Conservation (phyloP, 2,888 invertebrate species). For the Trimorus sp. region DNA sequence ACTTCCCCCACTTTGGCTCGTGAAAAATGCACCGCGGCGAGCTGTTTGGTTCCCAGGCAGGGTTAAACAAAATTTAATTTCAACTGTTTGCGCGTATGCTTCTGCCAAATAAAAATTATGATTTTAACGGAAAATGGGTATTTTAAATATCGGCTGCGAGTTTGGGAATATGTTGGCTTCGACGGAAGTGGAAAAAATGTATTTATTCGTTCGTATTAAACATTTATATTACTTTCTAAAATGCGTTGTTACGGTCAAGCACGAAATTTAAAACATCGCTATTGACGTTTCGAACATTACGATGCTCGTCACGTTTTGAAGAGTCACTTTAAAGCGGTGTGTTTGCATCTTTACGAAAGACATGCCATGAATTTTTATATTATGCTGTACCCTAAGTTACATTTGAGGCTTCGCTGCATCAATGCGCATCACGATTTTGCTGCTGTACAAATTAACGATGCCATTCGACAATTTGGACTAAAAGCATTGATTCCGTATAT, state of each 20-base stretch:
- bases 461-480: slow-evolving; percentile 16
- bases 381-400: slow-evolving; percentile 52
- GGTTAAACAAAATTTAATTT: no score
- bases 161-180: no score
- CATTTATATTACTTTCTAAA: neutral
- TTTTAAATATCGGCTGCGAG: no score
- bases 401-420: slow-evolving; percentile 36
- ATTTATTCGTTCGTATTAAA: neutral
- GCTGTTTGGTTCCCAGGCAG: no score
- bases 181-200: neutral
- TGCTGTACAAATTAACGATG: slow-evolving; percentile 45
- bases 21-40: no score
- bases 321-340: slow-evolving; percentile 69
- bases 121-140: no score
- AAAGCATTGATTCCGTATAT: slow-evolving; percentile 24
- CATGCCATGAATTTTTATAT: slow-evolving; percentile 63
- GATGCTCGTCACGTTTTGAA: slow-evolving; percentile 56
- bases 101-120: no score
- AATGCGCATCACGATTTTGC: slow-evolving; percentile 46
- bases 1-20: no score
- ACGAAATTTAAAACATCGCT: slow-evolving; percentile 51
- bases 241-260: slow-evolving; percentile 21
- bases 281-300: slow-evolving; percentile 42
- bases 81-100: no score
- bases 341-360: slow-evolving; percentile 71